These are phyloP conservation scores for Himalopsyche kuldschensis DNA, from an alignment of 2,888 invertebrate genomes.

Conservation along the genomic window DNA sequence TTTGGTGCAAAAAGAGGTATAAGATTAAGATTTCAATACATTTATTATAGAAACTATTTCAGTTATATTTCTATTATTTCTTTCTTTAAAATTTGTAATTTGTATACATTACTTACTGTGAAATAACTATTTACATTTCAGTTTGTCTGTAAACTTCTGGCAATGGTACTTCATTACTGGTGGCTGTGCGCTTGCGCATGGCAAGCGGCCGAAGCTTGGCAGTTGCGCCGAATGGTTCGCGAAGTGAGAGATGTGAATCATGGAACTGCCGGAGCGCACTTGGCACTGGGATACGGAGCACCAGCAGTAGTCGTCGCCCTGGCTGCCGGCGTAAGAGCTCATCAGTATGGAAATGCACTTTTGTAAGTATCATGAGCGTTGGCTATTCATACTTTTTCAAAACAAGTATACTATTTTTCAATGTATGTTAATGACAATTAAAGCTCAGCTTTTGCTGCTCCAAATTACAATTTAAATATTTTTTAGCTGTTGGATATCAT, in stretches of 20 bases:
- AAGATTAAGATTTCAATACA: slow-evolving; percentile 39
- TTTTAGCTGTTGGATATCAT: slow-evolving; percentile 89
- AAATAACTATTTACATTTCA: slow-evolving; percentile 45
- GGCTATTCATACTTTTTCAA: too few species aligned
- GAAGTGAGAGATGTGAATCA: slow-evolving; percentile 96
- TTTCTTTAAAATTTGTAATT: neutral
- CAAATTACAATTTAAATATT: neutral
- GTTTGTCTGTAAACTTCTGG: slow-evolving; percentile 85
- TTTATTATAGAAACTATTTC: neutral
- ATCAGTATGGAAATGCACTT: slow-evolving; percentile 91
- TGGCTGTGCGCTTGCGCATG: slow-evolving; percentile 90
- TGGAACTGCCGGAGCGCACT: slow-evolving; percentile 90
- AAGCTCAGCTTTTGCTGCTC: neutral
- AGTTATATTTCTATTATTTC: neutral
- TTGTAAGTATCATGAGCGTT: slow-evolving; percentile 69
- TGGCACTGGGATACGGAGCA: slow-evolving; percentile 87
- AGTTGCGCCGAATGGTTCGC: slow-evolving; percentile 90
- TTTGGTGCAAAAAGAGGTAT: slow-evolving; percentile 80
- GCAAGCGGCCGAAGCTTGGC: slow-evolving; percentile 90
- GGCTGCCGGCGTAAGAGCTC: slow-evolving; percentile 88
- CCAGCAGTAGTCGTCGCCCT: slow-evolving; percentile 90
- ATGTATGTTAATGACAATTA: too few species aligned
- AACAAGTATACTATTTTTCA: too few species aligned
- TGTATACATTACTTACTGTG: neutral
- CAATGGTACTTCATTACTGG: slow-evolving; percentile 90